phyloP scores from a whole-genome alignment of 2,797 vertebrate genomes.

The Lagocephalus sceleratus region DNA sequence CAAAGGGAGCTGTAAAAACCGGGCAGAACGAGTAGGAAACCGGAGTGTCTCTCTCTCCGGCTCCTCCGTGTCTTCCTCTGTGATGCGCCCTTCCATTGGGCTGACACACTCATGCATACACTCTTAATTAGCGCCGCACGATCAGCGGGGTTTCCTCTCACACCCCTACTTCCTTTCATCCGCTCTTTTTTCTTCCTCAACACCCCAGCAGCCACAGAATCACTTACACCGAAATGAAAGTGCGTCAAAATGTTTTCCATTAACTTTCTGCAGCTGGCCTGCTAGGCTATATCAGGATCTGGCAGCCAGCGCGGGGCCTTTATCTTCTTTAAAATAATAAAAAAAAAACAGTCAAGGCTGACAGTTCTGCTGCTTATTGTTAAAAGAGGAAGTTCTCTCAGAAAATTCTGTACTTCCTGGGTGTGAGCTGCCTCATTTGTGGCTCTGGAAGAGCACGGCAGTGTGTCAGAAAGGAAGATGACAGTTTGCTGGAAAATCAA shows the following conservation, averaged over 20 bases:
- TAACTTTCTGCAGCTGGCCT: constrained; percentile 9
- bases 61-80: constrained; percentile 45
- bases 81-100: constrained; percentile 50
- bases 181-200: constrained; percentile 43
- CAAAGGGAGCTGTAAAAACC: constrained; percentile 1
- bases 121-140: constrained; percentile 71
- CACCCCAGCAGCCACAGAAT: constrained; percentile 48
- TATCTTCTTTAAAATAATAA: constrained; percentile 23
- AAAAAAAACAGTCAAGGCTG: constrained; percentile 25
- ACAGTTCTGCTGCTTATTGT: constrained; percentile 12
- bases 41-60: constrained; percentile 1
- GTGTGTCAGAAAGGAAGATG: too few relatives aligned
- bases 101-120: constrained; percentile 61
- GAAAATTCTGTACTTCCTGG: constrained; percentile 3
- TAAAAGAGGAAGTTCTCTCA: constrained; percentile 1
- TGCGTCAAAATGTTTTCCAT: constrained; percentile 4
- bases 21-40: neutral
- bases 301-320: constrained; percentile 8
- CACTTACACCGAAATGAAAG: constrained; percentile 47
- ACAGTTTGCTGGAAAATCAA: too few relatives aligned
- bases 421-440: too few relatives aligned
- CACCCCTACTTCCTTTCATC: constrained; percentile 52
- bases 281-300: constrained; percentile 16
- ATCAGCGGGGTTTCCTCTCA: constrained; percentile 62
- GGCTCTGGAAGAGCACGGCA: too few relatives aligned